Evolutionary conservation across 2,888 invertebrate genomes (phyloP), one percentile per base, ranked within the genome.

Genomic region (Scaptomyza parva): DNA sequence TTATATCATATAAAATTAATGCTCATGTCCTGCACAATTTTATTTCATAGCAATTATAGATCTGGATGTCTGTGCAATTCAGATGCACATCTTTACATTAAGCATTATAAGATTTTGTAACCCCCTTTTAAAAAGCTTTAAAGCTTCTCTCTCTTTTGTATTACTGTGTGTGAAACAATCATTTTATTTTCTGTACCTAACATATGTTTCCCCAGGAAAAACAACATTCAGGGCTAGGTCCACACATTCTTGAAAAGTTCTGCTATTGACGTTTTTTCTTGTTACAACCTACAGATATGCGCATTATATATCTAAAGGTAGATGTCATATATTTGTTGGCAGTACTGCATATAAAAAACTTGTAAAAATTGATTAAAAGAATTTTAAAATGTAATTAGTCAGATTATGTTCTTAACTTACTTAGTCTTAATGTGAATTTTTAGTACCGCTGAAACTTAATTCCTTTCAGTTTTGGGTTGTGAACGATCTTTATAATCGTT

Each of bases 1-100:
- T 35, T 47, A 22, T 53, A 41, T 57, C 20, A 28, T 26, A 22
- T 30, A 22, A 14, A 45, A 22, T 45, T n/a, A 53, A 53, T 45
- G 53, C 47, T 47, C 33, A 53, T 53, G 14, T 45, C 30, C 17
- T 45, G 17, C 33, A 14, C 7, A 35, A 7, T 35, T 35, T 35
- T 2, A 35, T 3, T n/a, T n/a, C 6, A 33, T 1, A 11, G n/a
- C 7, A n/a, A n/a, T 30, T 30, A 12, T 5, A 30, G 30, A 12
- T 12, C 1, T 30, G 12, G 30, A 12, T 11, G 11, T 30, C 12
- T 4, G 30, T 30, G 30, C 30, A 12, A 30, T 30, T 30, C 30
- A 30, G 12, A 12, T 24, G 24, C 6, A 24, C 24, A 8, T 24
- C 5, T 4, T 24, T 24, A 7, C 24, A 24, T 24, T 7, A 24